These are phyloP conservation scores for Fukomys damarensis DNA, from an alignment of 2,113 vertebrate genomes.

Conservation along the genomic window DNA sequence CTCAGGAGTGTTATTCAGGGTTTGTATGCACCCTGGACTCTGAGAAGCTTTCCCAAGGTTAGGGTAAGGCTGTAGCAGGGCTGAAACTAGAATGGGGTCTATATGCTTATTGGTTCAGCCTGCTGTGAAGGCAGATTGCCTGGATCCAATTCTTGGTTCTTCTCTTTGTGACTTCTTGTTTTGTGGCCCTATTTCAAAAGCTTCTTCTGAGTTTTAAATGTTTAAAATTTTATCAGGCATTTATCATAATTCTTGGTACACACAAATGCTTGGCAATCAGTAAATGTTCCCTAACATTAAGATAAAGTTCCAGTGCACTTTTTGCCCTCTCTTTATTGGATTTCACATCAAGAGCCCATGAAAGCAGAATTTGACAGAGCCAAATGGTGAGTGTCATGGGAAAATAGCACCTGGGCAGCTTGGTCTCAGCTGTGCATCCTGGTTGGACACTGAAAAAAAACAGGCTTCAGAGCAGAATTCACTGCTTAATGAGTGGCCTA, in stretches of 20 bases:
- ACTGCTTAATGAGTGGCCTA: not conserved
- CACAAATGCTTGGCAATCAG: not conserved
- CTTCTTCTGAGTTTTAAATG: not conserved
- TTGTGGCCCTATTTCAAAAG: not conserved
- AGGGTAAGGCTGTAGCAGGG: not conserved
- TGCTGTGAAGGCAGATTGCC: not conserved
- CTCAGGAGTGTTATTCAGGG: not conserved
- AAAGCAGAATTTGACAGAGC: not conserved
- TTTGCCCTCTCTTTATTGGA: not conserved
- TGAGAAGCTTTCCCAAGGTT: not conserved
- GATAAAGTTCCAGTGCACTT: constrained; percentile 24
- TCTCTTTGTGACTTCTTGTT: not conserved
- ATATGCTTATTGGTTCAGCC: not conserved
- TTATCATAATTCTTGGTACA: not conserved
- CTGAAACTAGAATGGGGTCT: not conserved
- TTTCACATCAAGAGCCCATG: not conserved
- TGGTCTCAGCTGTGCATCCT: not conserved
- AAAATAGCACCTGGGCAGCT: not conserved
- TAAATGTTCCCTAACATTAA: not conserved
- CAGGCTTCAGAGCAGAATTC: not conserved
- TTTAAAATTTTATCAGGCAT: not conserved
- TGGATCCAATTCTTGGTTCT: not conserved
- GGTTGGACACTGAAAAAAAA: not conserved
- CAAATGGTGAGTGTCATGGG: not conserved
- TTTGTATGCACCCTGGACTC: not conserved